Percentiles rank a stretch among this genome's conserved stretches.
These are phyloP conservation scores for Thryonomys swinderianus DNA, from an alignment of 2,113 vertebrate genomes.

Conservation along the genomic window DNA sequence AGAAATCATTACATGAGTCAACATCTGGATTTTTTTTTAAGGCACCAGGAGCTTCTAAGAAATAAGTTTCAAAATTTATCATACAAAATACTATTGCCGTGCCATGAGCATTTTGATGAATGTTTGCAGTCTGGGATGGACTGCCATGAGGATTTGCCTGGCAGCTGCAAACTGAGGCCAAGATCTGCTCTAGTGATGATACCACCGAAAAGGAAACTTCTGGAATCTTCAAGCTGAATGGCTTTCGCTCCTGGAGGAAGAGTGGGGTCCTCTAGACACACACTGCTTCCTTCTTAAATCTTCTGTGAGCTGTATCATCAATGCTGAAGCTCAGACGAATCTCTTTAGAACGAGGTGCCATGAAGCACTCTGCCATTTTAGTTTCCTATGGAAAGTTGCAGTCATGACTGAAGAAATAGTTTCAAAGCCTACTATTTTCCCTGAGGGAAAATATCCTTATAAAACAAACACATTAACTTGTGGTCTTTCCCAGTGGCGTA, in stretches of 20 bases:
- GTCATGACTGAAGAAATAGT: background rate
- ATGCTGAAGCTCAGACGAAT: fast-evolving
- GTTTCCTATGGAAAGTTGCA: background rate
- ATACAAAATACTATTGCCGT: slow-evolving; percentile 29
- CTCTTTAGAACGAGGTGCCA: background rate
- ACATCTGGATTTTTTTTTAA: background rate
- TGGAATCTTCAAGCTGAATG: background rate
- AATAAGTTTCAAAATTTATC: slow-evolving; percentile 2
- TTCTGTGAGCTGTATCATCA: background rate
- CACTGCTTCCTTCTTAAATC: background rate
- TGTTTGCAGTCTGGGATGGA: background rate
- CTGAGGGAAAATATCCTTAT: background rate
- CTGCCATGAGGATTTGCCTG: background rate
- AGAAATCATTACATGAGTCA: background rate
- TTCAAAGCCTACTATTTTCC: background rate
- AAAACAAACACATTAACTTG: background rate
- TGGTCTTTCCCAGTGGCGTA: background rate
- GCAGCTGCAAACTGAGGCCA: background rate
- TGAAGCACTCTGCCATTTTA: background rate
- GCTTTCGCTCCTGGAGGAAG: background rate
- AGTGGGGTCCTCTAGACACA: background rate
- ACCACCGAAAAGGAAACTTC: background rate
- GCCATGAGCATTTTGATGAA: background rate
- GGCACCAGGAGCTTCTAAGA: slow-evolving; percentile 17
- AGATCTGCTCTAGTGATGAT: background rate